Base-by-base conservation (phyloP, 2,888 invertebrate genomes). In the Trissolcus japonicus region DNA sequence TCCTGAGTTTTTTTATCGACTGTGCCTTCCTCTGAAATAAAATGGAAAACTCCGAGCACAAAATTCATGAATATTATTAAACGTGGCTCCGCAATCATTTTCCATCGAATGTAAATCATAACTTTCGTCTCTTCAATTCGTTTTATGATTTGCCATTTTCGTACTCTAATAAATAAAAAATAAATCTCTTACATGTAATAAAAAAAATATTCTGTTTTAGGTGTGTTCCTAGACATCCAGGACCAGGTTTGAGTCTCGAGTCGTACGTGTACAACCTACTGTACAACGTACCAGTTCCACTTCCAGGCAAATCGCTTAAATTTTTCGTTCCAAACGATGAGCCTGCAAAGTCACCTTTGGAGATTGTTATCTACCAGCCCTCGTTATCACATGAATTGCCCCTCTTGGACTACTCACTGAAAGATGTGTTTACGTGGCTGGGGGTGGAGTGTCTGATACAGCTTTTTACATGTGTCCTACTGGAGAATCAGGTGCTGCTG, bases 401-500 rank as follows among this genome's bases (percentile, higher is more conserved):
- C 13, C 92, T 98, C 83, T 93, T 98, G 82, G 99, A 99, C 90
- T 99, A 96, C 89, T 94, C 98, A 0, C 89, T 99, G 75, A 93
- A 96, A 84, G 92, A 95, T 79, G 92, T 99, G 89, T 98, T 99
- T 87, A 91, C 93, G 60, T 93, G 95, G 89, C 91, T 99, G 75
- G 96, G 98, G 21, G 94, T 98, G 4, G 98, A 99, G 85, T 95
- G 95, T 87, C 94, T 98, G 62, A 93, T 99, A 78, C 96, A 97
- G 86, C 91, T 99, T 56, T 96, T 98, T 88, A 97, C 98, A 48
- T 98, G 98, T 90, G 95, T 98, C 59, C 91, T 99, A 25, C 91
- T 99, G 35, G 99, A 99, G 91, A 97, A 98, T 90, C 99, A 99
- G 91, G 95, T 99, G 77, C 92, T 99, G 50, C 91, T 99, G 21